Evolutionary conservation across 2,113 vertebrate genomes (phyloP).

Genomic region (Gulo gulo): DNA sequence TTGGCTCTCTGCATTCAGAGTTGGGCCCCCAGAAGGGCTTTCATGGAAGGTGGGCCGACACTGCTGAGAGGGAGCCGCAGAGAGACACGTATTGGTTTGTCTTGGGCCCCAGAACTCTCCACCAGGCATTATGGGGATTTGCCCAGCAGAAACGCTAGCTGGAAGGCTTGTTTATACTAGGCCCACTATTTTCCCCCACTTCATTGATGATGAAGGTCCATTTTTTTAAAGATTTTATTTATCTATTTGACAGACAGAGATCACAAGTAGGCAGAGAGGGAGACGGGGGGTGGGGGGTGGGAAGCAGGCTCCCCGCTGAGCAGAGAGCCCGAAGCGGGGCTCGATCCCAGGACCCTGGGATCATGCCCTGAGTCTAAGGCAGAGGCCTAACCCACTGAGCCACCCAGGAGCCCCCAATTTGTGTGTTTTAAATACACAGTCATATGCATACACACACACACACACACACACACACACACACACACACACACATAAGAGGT

Average conservation of each 20-base stretch:
- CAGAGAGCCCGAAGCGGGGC: no score
- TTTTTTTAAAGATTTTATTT: no score
- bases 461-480: not conserved
- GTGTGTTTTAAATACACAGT: not conserved
- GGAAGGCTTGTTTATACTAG: not conserved
- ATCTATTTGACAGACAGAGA: no score
- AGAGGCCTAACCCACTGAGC: no score
- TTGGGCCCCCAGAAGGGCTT: not conserved
- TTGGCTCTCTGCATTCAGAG: not conserved
- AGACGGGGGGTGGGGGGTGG: fast-evolving
- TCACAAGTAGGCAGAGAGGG: no score
- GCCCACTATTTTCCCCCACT: not conserved
- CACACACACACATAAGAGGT: not conserved
- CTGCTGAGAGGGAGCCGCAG: not conserved
- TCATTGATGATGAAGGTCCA: not conserved
- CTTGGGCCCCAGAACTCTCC: not conserved
- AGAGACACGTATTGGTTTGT: not conserved
- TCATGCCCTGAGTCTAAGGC: no score
- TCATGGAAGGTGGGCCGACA: fast-evolving
- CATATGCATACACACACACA: not conserved
- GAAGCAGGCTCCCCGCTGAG: no score
- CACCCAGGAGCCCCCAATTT: not conserved
- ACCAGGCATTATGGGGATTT: not conserved
- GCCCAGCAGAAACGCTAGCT: not conserved
- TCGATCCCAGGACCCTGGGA: no score